Evolutionary conservation across 2,113 vertebrate genomes (phyloP).

Genomic region (Xyrauchen texanus): DNA sequence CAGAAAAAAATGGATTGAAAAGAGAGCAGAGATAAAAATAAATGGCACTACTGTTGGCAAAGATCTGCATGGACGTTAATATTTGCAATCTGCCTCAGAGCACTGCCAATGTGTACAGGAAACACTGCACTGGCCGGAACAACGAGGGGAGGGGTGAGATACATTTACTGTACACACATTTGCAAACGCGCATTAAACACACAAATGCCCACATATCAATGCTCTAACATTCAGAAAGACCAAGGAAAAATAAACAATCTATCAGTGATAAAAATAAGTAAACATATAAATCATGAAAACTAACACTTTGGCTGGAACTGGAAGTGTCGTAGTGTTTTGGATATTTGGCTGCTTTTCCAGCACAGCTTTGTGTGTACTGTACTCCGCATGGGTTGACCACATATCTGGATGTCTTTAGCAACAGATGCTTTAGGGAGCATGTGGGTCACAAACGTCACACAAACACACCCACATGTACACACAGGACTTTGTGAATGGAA

Average conservation of each 20-base stretch:
- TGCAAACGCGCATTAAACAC: neutral
- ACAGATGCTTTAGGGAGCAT: conserved; percentile 10
- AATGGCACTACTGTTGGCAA: conserved; percentile 56
- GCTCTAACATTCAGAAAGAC: no score
- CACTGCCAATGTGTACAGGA: conserved; percentile 61
- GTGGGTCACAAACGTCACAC: neutral
- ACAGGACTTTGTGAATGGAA: neutral
- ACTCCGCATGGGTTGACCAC: neutral
- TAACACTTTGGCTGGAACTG: neutral
- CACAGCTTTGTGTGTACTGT: conserved; percentile 4
- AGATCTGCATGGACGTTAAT: conserved; percentile 54
- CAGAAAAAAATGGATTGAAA: neutral
- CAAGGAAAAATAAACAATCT: neutral
- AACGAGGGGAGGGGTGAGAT: neutral
- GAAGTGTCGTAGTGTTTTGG: neutral
- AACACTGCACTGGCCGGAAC: conserved; percentile 51
- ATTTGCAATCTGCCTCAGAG: conserved; percentile 64
- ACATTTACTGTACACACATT: neutral
- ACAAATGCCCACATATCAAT: neutral
- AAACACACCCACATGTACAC: neutral
- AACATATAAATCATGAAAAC: neutral
- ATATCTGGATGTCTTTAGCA: conserved; percentile 28
- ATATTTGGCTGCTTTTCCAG: neutral
- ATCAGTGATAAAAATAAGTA: no score
- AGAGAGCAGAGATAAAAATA: conserved; percentile 60